These are phyloP conservation scores for Chelon auratus DNA, from an alignment of 2,797 vertebrate genomes.

Conservation along the genomic window DNA sequence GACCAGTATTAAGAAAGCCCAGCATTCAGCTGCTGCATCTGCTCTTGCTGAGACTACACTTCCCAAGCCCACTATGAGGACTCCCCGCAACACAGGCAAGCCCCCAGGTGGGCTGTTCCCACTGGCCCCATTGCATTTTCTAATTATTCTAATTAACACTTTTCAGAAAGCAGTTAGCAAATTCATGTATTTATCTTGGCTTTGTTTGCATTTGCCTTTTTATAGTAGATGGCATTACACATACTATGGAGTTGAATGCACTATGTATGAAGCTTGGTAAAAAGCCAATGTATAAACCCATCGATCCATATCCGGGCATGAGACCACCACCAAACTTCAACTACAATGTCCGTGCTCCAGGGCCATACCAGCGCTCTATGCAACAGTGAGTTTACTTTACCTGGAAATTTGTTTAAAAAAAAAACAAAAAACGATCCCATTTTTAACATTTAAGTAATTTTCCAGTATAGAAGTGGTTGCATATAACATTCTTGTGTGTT, in stretches of 20 bases:
- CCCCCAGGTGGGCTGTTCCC: constrained; percentile 85
- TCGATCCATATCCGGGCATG: constrained; percentile 94
- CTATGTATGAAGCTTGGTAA: constrained; percentile 98
- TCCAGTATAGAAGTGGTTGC: background rate
- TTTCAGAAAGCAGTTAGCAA: background rate
- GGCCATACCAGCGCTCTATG: constrained; percentile 87
- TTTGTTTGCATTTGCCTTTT: constrained; percentile 44
- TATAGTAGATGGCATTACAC: constrained; percentile 90
- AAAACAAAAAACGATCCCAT: background rate
- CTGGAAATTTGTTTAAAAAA: background rate
- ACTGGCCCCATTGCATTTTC: constrained; percentile 5
- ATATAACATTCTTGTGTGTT: constrained; percentile 31
- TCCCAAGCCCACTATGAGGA: constrained; percentile 90
- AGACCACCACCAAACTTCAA: constrained; percentile 95
- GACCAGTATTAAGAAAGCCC: constrained; percentile 96
- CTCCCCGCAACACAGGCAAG: constrained; percentile 90
- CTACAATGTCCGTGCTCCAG: constrained; percentile 89
- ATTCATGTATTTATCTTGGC: constrained; percentile 3
- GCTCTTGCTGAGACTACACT: constrained; percentile 92
- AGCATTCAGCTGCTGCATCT: constrained; percentile 92
- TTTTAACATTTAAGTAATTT: background rate
- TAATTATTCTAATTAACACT: background rate
- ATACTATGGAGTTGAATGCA: constrained; percentile 95
- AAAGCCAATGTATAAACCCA: constrained; percentile 96
- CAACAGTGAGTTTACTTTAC: constrained; percentile 79